Evolutionary conservation across 2,113 vertebrate species (phyloP).

Genomic region (Cynoglossus semilaevis): DNA sequence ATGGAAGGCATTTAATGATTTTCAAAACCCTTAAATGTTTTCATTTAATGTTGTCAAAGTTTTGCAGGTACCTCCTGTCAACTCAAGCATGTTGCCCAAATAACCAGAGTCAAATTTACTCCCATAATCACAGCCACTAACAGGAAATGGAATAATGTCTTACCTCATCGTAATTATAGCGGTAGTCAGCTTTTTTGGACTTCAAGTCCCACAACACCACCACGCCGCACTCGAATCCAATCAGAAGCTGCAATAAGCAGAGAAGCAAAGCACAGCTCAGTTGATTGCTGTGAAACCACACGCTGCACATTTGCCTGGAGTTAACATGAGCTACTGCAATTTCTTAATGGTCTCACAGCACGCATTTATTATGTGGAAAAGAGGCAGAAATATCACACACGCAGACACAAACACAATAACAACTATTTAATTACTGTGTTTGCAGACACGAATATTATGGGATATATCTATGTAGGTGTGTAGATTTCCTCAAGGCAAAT

Average conservation of each 20-base stretch:
- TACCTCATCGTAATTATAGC: conserved; percentile 98
- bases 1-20: too few relatives aligned
- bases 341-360: background rate
- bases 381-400: too few relatives aligned
- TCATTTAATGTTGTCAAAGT: too few relatives aligned
- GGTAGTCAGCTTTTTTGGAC: conserved; percentile 97
- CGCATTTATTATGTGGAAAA: too few relatives aligned
- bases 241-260: conserved; percentile 84
- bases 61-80: too few relatives aligned
- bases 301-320: conserved; percentile 5
- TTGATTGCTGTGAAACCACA: conserved; percentile 14
- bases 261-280: conserved; percentile 20
- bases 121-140: background rate
- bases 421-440: too few relatives aligned
- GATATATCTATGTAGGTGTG: too few relatives aligned
- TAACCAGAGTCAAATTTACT: background rate
- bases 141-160: conserved; percentile 20
- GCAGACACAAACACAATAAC: too few relatives aligned
- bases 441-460: too few relatives aligned
- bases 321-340: background rate
- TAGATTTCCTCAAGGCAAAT: background rate
- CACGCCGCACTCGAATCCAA: conserved; percentile 95
- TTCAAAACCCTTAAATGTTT: too few relatives aligned
- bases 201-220: conserved; percentile 97
- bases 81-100: conserved; percentile 1